phyloP scores from a whole-genome alignment of 1,140 invertebrate genomes.

The Brachionus manjavacas region DNA sequence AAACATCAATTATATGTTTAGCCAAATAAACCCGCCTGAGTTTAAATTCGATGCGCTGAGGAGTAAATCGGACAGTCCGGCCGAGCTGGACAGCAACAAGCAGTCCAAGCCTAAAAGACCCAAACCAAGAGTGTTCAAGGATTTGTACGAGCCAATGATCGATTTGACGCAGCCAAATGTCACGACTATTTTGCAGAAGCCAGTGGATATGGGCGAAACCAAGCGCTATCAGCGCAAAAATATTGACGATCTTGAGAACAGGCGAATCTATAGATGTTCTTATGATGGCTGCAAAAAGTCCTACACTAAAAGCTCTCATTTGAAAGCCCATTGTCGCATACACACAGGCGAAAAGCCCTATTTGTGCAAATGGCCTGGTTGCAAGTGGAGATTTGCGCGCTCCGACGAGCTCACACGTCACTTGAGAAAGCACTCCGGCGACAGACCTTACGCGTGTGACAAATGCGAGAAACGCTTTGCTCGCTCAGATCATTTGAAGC shows the following conservation, averaged over 20 bases:
- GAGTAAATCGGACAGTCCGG: background rate
- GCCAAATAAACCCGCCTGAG: background rate
- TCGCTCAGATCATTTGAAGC: slow-evolving; percentile 85
- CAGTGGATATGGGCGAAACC: slow-evolving; percentile 17
- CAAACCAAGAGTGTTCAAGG: background rate
- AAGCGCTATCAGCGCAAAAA: slow-evolving; percentile 16
- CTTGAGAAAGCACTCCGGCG: slow-evolving; percentile 85
- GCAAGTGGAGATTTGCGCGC: slow-evolving; percentile 75
- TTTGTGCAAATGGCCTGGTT: slow-evolving; percentile 75
- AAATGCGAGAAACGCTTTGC: slow-evolving; percentile 87
- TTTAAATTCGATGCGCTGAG: background rate
- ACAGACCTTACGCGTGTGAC: slow-evolving; percentile 91
- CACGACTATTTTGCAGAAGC: background rate
- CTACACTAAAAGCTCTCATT: slow-evolving; percentile 69
- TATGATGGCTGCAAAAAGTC: slow-evolving; percentile 67
- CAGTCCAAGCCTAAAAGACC: background rate
- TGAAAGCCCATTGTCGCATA: slow-evolving; percentile 65
- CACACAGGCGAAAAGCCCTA: slow-evolving; percentile 69
- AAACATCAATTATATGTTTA: too few species aligned
- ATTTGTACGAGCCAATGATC: slow-evolving; percentile 1
- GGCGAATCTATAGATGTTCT: slow-evolving; percentile 45
- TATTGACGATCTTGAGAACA: slow-evolving; percentile 1
- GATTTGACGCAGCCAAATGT: slow-evolving; percentile 31
- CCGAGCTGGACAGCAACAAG: background rate
- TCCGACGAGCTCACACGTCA: slow-evolving; percentile 60